phyloP scores from a whole-genome alignment of 1,140 invertebrate genomes.

The Bradysia coprophila region DNA sequence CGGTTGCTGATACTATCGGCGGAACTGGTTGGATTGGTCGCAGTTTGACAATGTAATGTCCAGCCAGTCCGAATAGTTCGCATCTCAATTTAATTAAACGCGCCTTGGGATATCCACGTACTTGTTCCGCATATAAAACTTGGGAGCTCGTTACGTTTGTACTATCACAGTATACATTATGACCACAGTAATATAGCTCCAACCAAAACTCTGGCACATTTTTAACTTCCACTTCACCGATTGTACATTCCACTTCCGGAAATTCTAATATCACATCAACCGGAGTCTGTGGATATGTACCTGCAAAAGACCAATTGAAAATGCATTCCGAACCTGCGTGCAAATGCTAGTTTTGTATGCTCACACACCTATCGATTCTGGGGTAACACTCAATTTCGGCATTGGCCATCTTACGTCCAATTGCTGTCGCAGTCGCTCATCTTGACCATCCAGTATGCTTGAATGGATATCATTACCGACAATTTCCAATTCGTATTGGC shows the following conservation, averaged over 20 bases:
- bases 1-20: constrained; percentile 35
- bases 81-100: constrained; percentile 43
- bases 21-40: constrained; percentile 30
- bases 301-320: too few relatives aligned
- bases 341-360: too few relatives aligned
- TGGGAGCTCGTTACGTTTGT: constrained; percentile 20
- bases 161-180: constrained; percentile 24
- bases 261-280: constrained; percentile 53
- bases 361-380: constrained; percentile 48
- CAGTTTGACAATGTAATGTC: constrained; percentile 49
- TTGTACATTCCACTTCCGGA: constrained; percentile 40
- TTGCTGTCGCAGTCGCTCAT: constrained; percentile 17
- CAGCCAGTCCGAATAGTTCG: constrained; percentile 57
- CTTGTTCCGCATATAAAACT: constrained; percentile 44
- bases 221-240: constrained; percentile 25
- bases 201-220: constrained; percentile 47
- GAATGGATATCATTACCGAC: constrained; percentile 8
- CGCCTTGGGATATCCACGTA: constrained; percentile 45
- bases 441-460: constrained; percentile 2
- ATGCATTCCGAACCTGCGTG: too few relatives aligned
- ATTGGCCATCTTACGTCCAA: constrained; percentile 59
- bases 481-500: constrained; percentile 20
- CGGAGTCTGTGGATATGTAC: constrained; percentile 54
- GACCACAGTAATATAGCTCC: constrained; percentile 58
- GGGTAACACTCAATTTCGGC: constrained; percentile 45